Conservation (phyloP, 2,888 invertebrate genomes). For the Ernsta delagoae region DNA sequence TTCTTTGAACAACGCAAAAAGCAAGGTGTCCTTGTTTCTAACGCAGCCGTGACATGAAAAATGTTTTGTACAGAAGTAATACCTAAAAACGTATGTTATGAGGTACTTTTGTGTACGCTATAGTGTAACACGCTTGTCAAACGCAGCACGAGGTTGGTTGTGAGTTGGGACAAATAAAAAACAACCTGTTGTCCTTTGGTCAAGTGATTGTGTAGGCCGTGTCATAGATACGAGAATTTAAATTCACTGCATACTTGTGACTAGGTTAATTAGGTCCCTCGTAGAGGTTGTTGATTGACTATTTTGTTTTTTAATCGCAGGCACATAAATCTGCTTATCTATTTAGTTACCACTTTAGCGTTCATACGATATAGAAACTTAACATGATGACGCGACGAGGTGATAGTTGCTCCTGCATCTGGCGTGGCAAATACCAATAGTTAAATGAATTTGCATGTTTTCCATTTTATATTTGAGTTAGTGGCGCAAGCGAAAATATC, state of each 20-base stretch:
- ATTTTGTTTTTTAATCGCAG: too few species aligned
- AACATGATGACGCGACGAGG: too few species aligned
- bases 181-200: conserved; percentile 26
- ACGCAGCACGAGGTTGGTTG: conserved; percentile 7
- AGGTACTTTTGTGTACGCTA: neutral
- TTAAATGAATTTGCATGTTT: conserved; percentile 27
- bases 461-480: conserved; percentile 25
- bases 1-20: neutral
- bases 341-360: too few species aligned
- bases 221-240: conserved; percentile 2
- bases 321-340: too few species aligned
- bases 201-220: conserved; percentile 18
- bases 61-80: neutral
- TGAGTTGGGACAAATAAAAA: neutral
- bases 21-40: neutral
- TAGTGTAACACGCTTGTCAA: neutral
- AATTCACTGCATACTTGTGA: conserved; percentile 5
- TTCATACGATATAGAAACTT: too few species aligned
- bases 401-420: conserved; percentile 23
- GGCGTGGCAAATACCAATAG: conserved; percentile 14
- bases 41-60: neutral
- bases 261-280: neutral
- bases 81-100: neutral
- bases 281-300: neutral
- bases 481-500: conserved; percentile 55